These are phyloP conservation scores for Zootoca vivipara DNA, from an alignment of 2,113 vertebrate species.

Conservation along the genomic window DNA sequence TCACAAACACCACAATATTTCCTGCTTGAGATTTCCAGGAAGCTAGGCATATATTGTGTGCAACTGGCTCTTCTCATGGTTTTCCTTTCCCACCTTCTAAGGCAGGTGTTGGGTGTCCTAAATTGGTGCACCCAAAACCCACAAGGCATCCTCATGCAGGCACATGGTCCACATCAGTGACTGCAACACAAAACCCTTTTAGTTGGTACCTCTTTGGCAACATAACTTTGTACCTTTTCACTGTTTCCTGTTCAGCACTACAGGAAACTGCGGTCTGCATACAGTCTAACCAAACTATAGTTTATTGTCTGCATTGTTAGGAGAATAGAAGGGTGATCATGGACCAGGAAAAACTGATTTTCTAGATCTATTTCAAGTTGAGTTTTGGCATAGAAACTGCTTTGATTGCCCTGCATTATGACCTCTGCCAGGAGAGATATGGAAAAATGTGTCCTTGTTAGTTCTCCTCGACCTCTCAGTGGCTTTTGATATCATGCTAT, in stretches of 20 bases:
- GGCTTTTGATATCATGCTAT: too few species aligned
- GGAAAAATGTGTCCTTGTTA: too few species aligned
- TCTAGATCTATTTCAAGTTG: too few species aligned
- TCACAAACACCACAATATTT: background rate
- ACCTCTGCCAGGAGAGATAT: too few species aligned
- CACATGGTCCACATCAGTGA: background rate
- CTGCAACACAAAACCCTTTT: background rate
- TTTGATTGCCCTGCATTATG: too few species aligned
- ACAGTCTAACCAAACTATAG: background rate
- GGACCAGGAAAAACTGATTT: too few species aligned
- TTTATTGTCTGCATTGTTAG: conserved; percentile 23
- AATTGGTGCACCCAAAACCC: too few species aligned
- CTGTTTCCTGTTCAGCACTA: background rate
- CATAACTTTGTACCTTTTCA: background rate
- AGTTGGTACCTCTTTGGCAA: background rate
- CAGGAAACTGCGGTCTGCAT: background rate
- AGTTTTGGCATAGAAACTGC: too few species aligned
- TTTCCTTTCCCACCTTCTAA: background rate
- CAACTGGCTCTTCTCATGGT: background rate
- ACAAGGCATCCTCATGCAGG: background rate
- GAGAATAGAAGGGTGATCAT: conserved; percentile 28
- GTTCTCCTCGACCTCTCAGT: too few species aligned
- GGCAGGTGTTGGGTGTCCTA: too few species aligned
- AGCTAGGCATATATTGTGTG: background rate
- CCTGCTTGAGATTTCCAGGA: background rate